These are phyloP conservation scores for Hetaerina titia DNA, from an alignment of 2,888 invertebrate genomes.

Conservation along the genomic window DNA sequence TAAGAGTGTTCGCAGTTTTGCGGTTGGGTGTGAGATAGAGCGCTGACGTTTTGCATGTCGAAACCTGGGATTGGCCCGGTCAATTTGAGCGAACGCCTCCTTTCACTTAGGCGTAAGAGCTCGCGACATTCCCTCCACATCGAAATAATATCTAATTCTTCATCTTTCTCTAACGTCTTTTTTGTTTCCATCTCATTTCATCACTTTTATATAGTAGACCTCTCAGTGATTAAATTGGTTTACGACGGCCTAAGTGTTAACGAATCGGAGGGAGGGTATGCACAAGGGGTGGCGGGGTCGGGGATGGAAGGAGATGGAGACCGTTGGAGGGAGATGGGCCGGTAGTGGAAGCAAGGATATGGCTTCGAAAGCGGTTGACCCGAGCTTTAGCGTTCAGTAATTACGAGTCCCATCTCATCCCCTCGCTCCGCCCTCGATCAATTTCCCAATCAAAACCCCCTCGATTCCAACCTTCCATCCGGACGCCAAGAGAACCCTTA, in stretches of 20 bases:
- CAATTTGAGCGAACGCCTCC: neutral
- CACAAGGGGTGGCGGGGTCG: neutral
- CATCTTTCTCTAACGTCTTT: neutral
- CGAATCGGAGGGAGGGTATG: neutral
- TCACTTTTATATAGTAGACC: constrained; percentile 1
- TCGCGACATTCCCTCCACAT: neutral
- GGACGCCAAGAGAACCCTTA: constrained; percentile 6
- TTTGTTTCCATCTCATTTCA: neutral
- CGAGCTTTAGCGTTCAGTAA: constrained; percentile 57
- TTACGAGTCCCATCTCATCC: constrained; percentile 40
- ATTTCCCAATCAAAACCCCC: constrained; percentile 64
- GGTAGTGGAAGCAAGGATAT: neutral
- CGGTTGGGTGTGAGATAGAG: neutral
- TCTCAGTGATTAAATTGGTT: neutral
- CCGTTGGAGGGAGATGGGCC: neutral
- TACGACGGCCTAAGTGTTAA: neutral
- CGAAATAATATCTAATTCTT: neutral
- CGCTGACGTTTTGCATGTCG: neutral
- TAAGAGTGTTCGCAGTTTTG: neutral
- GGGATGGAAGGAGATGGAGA: neutral
- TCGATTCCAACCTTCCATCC: constrained; percentile 25
- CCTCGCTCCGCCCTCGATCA: constrained; percentile 9
- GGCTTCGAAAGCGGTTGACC: constrained; percentile 66
- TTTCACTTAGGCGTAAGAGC: neutral
- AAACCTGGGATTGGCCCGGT: neutral